Percentiles rank a stretch among this genome's conserved stretches.
Conservation (phyloP, 2,113 vertebrate species). For the Hyperopisus bebe region DNA sequence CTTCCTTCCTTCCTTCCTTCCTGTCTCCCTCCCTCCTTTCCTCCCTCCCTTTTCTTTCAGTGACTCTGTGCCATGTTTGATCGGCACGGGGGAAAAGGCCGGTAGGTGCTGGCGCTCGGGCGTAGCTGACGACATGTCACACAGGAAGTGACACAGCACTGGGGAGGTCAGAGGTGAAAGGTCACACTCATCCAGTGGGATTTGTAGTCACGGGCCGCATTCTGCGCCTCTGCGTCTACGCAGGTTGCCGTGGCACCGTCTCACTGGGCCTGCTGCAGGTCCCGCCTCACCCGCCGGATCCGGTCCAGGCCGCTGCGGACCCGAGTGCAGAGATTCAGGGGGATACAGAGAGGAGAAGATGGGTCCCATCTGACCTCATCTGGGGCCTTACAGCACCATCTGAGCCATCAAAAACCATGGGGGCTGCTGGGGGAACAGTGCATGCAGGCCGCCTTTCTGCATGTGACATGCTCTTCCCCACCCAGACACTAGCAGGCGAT, state of each 20-base stretch:
- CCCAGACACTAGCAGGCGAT: not conserved
- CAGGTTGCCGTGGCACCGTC: constrained; percentile 56
- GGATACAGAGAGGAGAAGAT: not conserved
- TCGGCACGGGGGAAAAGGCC: not conserved
- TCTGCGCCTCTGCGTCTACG: constrained; percentile 51
- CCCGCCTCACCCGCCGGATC: constrained; percentile 67
- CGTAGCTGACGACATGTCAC: constrained; percentile 30
- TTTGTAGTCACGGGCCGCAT: constrained; percentile 50
- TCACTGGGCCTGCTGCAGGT: constrained; percentile 66
- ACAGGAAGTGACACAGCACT: not conserved
- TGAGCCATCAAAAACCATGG: not conserved
- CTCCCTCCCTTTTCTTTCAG: not conserved
- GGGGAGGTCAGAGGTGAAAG: not conserved
- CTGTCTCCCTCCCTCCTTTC: too few species aligned
- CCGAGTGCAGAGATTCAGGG: not conserved
- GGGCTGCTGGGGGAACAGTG: not conserved
- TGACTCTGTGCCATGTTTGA: not conserved
- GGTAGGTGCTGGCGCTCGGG: not conserved
- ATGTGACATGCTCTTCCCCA: not conserved
- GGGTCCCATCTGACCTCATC: not conserved
- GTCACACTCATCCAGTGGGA: constrained; percentile 58
- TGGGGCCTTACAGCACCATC: not conserved
- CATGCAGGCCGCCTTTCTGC: not conserved
- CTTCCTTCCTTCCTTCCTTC: too few species aligned
- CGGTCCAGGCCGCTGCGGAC: constrained; percentile 16